Conservation (phyloP, 2,888 invertebrate species). For the Chrysomela aeneicollis region DNA sequence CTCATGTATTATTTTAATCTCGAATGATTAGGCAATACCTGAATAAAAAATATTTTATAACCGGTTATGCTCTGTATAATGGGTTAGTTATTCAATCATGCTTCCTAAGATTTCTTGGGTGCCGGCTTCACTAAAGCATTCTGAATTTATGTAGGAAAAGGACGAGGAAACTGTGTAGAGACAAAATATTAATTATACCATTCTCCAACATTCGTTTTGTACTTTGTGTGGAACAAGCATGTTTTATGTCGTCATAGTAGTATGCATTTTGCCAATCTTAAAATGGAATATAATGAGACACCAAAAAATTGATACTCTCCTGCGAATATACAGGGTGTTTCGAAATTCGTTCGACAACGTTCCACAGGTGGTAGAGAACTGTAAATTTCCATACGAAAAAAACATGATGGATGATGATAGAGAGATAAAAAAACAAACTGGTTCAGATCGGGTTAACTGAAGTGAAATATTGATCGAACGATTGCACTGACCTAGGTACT, state of each 20-base stretch:
- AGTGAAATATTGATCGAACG: too few relatives aligned
- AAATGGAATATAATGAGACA: too few relatives aligned
- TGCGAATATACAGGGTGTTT: too few relatives aligned
- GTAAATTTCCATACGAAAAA: too few relatives aligned
- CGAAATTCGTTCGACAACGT: too few relatives aligned
- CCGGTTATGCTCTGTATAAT: slow-evolving; percentile 29
- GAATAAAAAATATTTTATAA: slow-evolving; percentile 28
- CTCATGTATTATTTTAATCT: background rate
- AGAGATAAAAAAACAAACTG: too few relatives aligned
- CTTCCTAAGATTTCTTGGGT: slow-evolving; percentile 25
- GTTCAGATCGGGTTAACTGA: too few relatives aligned
- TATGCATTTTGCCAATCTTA: too few relatives aligned
- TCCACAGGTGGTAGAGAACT: too few relatives aligned
- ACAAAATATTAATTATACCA: slow-evolving; percentile 16
- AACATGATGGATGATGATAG: too few relatives aligned
- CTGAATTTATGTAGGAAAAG: slow-evolving; percentile 26
- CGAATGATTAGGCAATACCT: slow-evolving; percentile 17
- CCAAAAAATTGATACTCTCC: too few relatives aligned
- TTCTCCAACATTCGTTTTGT: background rate
- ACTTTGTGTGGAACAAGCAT: background rate
- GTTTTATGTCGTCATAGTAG: background rate
- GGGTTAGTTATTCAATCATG: slow-evolving; percentile 32
- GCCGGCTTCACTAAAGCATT: slow-evolving; percentile 32
- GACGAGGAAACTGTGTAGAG: slow-evolving; percentile 17
- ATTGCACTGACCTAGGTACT: too few relatives aligned